Conservation (phyloP, 2,113 vertebrate species). For the Aviceda subcristata region DNA sequence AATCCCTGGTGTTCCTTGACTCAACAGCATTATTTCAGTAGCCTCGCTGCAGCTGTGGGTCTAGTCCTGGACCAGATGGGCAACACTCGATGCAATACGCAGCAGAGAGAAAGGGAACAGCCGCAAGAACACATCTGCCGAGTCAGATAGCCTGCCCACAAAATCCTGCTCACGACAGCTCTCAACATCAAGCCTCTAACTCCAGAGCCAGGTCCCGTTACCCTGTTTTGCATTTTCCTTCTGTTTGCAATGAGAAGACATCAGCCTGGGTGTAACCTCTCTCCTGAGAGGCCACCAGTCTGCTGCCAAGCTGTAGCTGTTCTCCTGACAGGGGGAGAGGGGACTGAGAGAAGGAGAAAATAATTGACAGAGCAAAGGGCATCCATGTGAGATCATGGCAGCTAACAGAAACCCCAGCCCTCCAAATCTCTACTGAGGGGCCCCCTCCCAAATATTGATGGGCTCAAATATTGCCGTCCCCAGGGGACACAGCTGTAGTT, state of each 20-base stretch:
- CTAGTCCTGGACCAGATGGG: background rate
- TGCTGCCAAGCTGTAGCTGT: background rate
- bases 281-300: background rate
- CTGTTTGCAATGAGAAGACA: background rate
- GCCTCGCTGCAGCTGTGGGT: background rate
- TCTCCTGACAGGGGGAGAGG: background rate
- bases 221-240: background rate
- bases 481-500: background rate
- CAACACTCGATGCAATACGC: background rate
- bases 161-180: background rate
- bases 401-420: background rate
- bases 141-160: background rate
- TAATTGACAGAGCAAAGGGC: background rate
- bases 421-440: background rate
- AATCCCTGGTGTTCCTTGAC: background rate
- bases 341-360: background rate
- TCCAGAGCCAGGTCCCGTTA: background rate
- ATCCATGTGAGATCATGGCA: background rate
- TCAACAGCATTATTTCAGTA: background rate
- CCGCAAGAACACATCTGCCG: background rate
- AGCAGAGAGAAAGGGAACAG: background rate
- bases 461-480: background rate
- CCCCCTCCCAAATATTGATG: accelerated
- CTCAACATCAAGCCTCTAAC: background rate
- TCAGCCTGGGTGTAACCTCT: background rate